A percentile compares a stretch with the other conserved stretches of the same genome.
These are phyloP conservation scores for Chiloscyllium punctatum DNA, from an alignment of 2,797 vertebrate genomes.

Conservation along the genomic window DNA sequence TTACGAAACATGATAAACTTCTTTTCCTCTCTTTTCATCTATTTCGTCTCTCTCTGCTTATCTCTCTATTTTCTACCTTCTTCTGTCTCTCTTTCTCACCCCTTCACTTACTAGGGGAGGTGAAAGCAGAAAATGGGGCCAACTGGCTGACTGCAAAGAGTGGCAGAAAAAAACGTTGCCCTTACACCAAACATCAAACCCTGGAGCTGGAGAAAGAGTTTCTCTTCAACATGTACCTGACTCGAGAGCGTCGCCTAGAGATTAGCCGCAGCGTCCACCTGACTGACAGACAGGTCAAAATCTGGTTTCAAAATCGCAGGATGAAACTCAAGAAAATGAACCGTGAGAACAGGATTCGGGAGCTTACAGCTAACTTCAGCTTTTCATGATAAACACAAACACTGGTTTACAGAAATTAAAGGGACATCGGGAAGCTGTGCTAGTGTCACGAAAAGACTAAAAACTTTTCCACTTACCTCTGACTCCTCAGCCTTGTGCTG, in stretches of 20 bases:
- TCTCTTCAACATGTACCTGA: constrained; percentile 99
- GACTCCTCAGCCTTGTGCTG: constrained; percentile 51
- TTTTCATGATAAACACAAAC: constrained; percentile 81
- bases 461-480: constrained; percentile 57
- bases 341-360: constrained; percentile 91
- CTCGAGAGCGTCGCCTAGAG: constrained; percentile 95
- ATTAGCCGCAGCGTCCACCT: constrained; percentile 97
- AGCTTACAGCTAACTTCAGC: constrained; percentile 92
- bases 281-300: constrained; percentile 99
- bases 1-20: constrained; percentile 14
- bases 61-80: constrained; percentile 43
- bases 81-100: constrained; percentile 40
- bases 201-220: constrained; percentile 98
- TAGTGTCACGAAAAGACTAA: constrained; percentile 52
- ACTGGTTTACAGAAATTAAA: constrained; percentile 26
- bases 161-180: constrained; percentile 93
- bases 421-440: constrained; percentile 38
- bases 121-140: constrained; percentile 78
- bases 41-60: neutral
- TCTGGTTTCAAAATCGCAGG: constrained; percentile 98
- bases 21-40: constrained; percentile 35
- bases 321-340: constrained; percentile 99
- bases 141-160: constrained; percentile 97
- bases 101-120: constrained; percentile 65
- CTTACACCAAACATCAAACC: constrained; percentile 96